A percentile compares a stretch with the other conserved stretches of the same genome.
phyloP scores from a whole-genome alignment of 2,888 invertebrate species.

The Aspidiotus rigidus region DNA sequence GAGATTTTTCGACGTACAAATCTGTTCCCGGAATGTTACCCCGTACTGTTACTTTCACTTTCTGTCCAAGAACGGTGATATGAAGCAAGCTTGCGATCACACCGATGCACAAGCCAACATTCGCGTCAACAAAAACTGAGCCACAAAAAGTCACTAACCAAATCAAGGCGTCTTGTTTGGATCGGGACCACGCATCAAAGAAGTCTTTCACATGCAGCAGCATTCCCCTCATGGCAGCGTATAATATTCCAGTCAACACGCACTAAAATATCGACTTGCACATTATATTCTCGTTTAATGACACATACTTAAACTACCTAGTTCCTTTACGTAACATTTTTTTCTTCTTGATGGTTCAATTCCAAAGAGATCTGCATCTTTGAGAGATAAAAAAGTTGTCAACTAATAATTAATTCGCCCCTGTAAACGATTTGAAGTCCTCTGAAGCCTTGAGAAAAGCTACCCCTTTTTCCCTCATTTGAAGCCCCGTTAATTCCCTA shows the following conservation, averaged over 20 bases:
- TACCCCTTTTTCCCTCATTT: too few species aligned
- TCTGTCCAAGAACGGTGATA: constrained; percentile 57
- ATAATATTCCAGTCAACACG: constrained; percentile 58
- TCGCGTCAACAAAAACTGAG: constrained; percentile 65
- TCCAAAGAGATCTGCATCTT: too few species aligned
- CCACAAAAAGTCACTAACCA: constrained; percentile 66
- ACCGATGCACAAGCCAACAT: constrained; percentile 60
- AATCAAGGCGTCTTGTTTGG: constrained; percentile 59
- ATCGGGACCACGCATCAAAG: constrained; percentile 55
- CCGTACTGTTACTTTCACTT: constrained; percentile 53
- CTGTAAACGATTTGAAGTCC: too few species aligned
- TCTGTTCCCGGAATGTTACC: constrained; percentile 56
- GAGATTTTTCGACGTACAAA: constrained; percentile 55
- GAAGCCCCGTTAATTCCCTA: too few species aligned
- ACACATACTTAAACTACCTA: too few species aligned
- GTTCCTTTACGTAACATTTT: too few species aligned
- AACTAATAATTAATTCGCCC: too few species aligned
- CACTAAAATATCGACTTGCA: constrained; percentile 42
- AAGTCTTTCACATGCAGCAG: constrained; percentile 60
- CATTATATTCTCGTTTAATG: neutral
- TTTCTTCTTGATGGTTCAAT: too few species aligned
- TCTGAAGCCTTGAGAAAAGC: too few species aligned
- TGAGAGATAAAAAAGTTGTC: too few species aligned
- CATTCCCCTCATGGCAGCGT: constrained; percentile 70
- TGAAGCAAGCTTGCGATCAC: constrained; percentile 57